Conservation (phyloP, 2,888 invertebrate species). For the Notodonta dromedarius region DNA sequence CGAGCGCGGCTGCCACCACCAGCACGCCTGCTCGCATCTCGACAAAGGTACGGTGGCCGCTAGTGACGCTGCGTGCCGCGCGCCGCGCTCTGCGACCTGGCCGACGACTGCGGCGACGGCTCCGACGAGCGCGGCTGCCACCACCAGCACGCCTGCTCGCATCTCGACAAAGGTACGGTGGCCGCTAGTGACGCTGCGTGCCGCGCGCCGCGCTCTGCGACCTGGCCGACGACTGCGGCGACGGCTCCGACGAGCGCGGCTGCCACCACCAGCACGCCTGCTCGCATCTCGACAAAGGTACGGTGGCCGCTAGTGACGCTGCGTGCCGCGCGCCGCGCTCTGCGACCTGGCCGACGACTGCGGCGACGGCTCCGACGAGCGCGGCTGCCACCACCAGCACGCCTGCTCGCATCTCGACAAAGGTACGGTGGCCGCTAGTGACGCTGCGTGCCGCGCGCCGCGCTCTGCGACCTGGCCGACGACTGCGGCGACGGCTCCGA, state of each 20-base stretch:
- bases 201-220: conserved; percentile 92
- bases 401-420: conserved; percentile 79
- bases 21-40: conserved; percentile 79
- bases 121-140: conserved; percentile 97
- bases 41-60: conserved; percentile 60
- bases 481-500: conserved; percentile 97
- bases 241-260: conserved; percentile 94
- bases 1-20: conserved; percentile 94
- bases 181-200: conserved; percentile 86
- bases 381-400: conserved; percentile 91
- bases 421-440: conserved; percentile 43
- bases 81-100: conserved; percentile 92
- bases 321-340: conserved; percentile 90
- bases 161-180: conserved; percentile 62
- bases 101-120: conserved; percentile 95
- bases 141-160: conserved; percentile 84
- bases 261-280: conserved; percentile 90
- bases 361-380: conserved; percentile 94
- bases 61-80: conserved; percentile 89
- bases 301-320: conserved; percentile 70
- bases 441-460: conserved; percentile 90
- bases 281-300: conserved; percentile 68
- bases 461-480: conserved; percentile 94
- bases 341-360: conserved; percentile 97
- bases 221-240: conserved; percentile 95